These are phyloP conservation scores for Papilio demoleus DNA, from an alignment of 2,888 invertebrate species.

Conservation along the genomic window DNA sequence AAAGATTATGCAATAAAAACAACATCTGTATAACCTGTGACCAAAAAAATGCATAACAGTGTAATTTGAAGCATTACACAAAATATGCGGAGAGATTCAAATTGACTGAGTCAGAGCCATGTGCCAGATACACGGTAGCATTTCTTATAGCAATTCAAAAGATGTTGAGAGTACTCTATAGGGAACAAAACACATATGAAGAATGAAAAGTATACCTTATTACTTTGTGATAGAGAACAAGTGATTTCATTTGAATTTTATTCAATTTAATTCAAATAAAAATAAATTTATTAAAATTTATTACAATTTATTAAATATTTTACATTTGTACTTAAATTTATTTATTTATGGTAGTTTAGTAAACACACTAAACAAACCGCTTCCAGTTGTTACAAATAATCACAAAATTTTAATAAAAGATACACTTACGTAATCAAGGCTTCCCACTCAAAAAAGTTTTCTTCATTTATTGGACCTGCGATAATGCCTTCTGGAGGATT, in stretches of 20 bases:
- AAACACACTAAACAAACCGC: too few species aligned
- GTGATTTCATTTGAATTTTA: neutral
- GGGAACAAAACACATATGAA: too few species aligned
- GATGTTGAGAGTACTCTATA: too few species aligned
- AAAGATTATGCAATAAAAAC: too few species aligned
- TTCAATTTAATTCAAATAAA: too few species aligned
- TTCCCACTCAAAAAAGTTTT: conserved; percentile 99
- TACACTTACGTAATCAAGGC: conserved; percentile 91
- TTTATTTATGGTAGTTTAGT: neutral
- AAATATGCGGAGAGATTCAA: too few species aligned
- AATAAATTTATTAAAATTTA: neutral
- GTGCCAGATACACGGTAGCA: too few species aligned
- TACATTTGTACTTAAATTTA: neutral
- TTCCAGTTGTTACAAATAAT: neutral
- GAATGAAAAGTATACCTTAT: neutral
- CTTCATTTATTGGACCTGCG: conserved; percentile 98
- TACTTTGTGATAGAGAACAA: neutral
- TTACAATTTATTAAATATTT: neutral
- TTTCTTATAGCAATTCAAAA: too few species aligned
- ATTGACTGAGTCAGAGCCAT: too few species aligned
- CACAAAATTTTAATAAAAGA: neutral
- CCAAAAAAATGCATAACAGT: too few species aligned
- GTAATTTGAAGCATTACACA: too few species aligned
- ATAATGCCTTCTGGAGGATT: conserved; percentile 99
- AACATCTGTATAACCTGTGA: too few species aligned